Percentiles rank a stretch among this genome's conserved stretches.
Evolutionary conservation across 1,140 invertebrate species (phyloP).

Genomic region (Drosophila asahinai): DNA sequence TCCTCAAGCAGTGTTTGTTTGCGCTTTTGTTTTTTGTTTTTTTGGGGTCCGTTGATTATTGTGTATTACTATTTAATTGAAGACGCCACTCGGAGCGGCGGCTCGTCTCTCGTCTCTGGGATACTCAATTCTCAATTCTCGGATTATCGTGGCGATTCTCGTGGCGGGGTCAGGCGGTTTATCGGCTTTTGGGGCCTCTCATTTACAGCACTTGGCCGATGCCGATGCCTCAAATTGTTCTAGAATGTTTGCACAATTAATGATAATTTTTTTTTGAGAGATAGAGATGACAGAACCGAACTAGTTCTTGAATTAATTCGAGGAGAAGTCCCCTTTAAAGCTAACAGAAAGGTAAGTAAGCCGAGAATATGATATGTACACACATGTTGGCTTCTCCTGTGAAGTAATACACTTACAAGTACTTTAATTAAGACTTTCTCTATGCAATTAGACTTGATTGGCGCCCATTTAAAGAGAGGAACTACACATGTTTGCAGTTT

Average conservation of each 20-base stretch:
- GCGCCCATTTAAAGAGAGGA: conserved; percentile 16
- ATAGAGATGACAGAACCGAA: not conserved
- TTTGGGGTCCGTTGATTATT: conserved; percentile 60
- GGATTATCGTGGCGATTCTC: conserved; percentile 10
- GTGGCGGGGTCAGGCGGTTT: conserved; percentile 65
- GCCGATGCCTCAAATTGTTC: conserved; percentile 42
- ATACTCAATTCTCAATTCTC: conserved; percentile 18
- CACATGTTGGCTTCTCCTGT: too few species aligned
- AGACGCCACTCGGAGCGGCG: conserved; percentile 39
- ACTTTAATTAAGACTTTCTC: conserved; percentile 16
- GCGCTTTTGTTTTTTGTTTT: conserved; percentile 17
- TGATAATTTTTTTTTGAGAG: conserved; percentile 14
- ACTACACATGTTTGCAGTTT: not conserved
- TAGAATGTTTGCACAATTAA: conserved; percentile 55
- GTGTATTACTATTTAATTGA: conserved; percentile 80
- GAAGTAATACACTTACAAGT: conserved; percentile 8
- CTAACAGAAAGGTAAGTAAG: not conserved
- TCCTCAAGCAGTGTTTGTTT: not conserved
- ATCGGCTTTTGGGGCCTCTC: conserved; percentile 45
- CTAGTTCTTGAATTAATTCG: not conserved
- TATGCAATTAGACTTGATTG: conserved; percentile 18
- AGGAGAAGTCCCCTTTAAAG: not conserved
- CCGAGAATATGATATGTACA: not conserved
- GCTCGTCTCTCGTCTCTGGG: conserved; percentile 10
- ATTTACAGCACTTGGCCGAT: conserved; percentile 27